phyloP scores from a whole-genome alignment of 1,140 invertebrate genomes.

The Tetramorium parvispinum region DNA sequence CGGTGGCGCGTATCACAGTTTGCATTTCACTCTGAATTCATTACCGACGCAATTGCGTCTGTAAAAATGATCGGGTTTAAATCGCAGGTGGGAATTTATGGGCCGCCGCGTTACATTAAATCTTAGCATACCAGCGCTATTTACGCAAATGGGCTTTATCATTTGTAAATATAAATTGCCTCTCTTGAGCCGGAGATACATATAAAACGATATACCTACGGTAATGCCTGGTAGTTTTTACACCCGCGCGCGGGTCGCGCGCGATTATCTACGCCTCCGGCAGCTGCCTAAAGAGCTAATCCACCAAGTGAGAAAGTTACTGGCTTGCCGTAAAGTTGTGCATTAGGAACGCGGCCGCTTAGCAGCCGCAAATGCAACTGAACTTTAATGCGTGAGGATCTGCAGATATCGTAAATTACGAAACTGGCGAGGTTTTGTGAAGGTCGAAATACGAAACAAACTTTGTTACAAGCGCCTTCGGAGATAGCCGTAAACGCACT shows the following conservation, averaged over 20 bases:
- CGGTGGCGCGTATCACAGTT: not conserved
- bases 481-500: constrained; percentile 46
- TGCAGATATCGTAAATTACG: constrained; percentile 68
- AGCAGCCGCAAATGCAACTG: constrained; percentile 69
- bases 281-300: constrained; percentile 71
- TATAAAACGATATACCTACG: constrained; percentile 40
- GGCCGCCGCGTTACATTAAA: constrained; percentile 24
- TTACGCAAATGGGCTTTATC: constrained; percentile 54
- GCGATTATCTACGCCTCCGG: constrained; percentile 65
- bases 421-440: constrained; percentile 49
- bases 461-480: constrained; percentile 60
- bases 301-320: constrained; percentile 69
- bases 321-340: constrained; percentile 49
- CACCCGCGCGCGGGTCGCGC: constrained; percentile 13
- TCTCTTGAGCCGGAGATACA: not conserved
- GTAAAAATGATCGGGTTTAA: constrained; percentile 17
- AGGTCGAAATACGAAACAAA: constrained; percentile 66
- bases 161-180: constrained; percentile 53
- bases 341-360: constrained; percentile 64
- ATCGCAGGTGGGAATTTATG: constrained; percentile 25
- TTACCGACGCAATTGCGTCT: not conserved
- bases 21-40: constrained; percentile 19
- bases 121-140: constrained; percentile 44
- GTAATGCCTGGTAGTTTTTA: constrained; percentile 51
- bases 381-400: constrained; percentile 66